Base-by-base conservation (phyloP, 1,140 invertebrate species). In the Aphis craccivora region DNA sequence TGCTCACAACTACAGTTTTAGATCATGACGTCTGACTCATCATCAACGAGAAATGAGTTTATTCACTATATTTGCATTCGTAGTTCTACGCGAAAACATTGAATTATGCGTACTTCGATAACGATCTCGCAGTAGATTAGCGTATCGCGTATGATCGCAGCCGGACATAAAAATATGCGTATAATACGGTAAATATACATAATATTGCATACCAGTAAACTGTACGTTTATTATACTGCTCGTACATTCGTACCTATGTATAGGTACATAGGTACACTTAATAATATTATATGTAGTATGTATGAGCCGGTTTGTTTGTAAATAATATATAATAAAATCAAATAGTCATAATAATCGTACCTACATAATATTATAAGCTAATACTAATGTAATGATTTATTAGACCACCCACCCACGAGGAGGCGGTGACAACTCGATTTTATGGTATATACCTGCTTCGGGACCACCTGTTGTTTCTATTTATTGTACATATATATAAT, bases 401-500 rank as follows among this genome's bases (percentile, higher is more conserved):
- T 7, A 90, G 88, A 90, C 88, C 88, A 90, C 88, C 88, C 88
- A 90, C 88, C 8, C n/a, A n/a, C 18, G 48, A 45, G 84, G 40
- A 43, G 37, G 43, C 40, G 43, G 40, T 30, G 43, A 86, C 84
- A 45, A 45, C 25, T 30, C 23, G 40, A 48, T 25, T n/a, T 86
- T 48, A 86, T 86, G 30, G 40, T 45, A 30, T 86, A 83, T 83
- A 83, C 45, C 30, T 88, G 45, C 40, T 45, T 11, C 35, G n/a
- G 7, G 88, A 35, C 48, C 88, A 90, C 88, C 88, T 90, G 88
- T 90, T 90, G 88, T 90, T 90, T 53, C 25, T n/a, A 55, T 90
- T 90, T 53, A 51, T 53, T 35, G 20, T 88, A 55, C 25, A 30
- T 86, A 86, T 45, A 84, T 35, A 35, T 20, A 83, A 83, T 35